Base-by-base conservation (phyloP, 1,140 invertebrate genomes). In the Leguminivora glycinivorella region DNA sequence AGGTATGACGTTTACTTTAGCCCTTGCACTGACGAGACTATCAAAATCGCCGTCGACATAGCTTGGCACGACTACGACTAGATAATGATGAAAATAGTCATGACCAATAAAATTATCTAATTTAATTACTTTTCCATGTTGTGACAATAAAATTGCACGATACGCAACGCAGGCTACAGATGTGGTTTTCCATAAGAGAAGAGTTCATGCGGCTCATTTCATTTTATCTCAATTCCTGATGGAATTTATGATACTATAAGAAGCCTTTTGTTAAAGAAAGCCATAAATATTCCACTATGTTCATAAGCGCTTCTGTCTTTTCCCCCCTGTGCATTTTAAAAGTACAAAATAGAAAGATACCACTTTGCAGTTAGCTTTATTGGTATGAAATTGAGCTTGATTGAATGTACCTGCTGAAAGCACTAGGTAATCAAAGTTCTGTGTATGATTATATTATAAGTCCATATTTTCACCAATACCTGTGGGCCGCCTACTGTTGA, bases 61-160 rank as follows among this genome's bases (percentile, higher is more conserved):
- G n/a, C n/a, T n/a, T n/a, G n/a, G n/a, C n/a, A n/a, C n/a, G n/a
- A n/a, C n/a, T n/a, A n/a, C n/a, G n/a, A n/a, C n/a, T n/a, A n/a
- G n/a, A 17, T 17, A 47, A 10, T 17, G 43, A 47, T 47, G 43
- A 10, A 5, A 47, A 47, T 38, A 17, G 43, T n/a, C 47, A 17
- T n/a, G 17, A 52, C 19, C 17, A 52, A 52, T 52, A 19, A n/a
- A n/a, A n/a, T n/a, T n/a, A n/a, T n/a, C n/a, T n/a, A n/a, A 22
- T 52, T 52, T 52, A 43, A 43, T 43, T 9, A 19, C 17, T 34
- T 43, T 67, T 67, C 12, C 63, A 67, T 67, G 29, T 67, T 22
- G 63, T 67, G 63, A 67, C 29, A 38, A 67, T 38, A 67, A 67
- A 67, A 34, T 67, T 67, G 63, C 19, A 38, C 29, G 26, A 67